These are phyloP conservation scores for Hermaeophaga mercurialis DNA, from an alignment of 2,888 invertebrate genomes.

Conservation along the genomic window DNA sequence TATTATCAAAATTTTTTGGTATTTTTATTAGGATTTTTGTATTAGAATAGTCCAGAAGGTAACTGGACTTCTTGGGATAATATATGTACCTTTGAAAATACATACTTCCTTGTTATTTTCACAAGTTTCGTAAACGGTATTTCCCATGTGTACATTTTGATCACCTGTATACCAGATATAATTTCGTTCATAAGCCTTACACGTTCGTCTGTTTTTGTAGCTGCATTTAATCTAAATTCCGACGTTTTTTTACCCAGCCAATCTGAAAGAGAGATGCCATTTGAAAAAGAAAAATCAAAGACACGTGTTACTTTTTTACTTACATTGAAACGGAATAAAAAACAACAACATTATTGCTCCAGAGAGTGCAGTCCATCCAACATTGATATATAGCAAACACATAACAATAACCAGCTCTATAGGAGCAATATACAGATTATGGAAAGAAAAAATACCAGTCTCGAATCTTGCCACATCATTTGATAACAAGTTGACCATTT, in stretches of 20 bases:
- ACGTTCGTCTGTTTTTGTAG: constrained; percentile 80
- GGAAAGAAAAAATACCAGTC: constrained; percentile 33
- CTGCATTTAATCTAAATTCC: constrained; percentile 73
- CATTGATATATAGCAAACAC: constrained; percentile 58
- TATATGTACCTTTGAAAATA: no score
- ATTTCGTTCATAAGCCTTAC: constrained; percentile 90
- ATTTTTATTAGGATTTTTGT: background rate
- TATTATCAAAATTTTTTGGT: background rate
- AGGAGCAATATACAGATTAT: constrained; percentile 51
- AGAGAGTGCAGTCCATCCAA: constrained; percentile 53
- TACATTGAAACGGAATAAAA: constrained; percentile 49
- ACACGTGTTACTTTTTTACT: constrained; percentile 10
- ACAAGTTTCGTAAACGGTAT: constrained; percentile 84
- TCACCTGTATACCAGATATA: constrained; percentile 84
- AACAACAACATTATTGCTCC: constrained; percentile 53
- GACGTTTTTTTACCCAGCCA: constrained; percentile 73
- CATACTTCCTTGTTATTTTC: constrained; percentile 63
- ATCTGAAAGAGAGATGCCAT: constrained; percentile 2
- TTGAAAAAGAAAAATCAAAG: background rate
- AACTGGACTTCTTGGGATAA: no score
- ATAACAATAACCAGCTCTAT: constrained; percentile 63
- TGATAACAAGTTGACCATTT: constrained; percentile 63
- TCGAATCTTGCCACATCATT: constrained; percentile 90
- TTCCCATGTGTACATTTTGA: constrained; percentile 98
- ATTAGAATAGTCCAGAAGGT: no score